A percentile compares a stretch with the other conserved stretches of the same genome.
These are phyloP conservation scores for Nasonia vitripennis DNA, from an alignment of 1,140 invertebrate species.

Conservation along the genomic window DNA sequence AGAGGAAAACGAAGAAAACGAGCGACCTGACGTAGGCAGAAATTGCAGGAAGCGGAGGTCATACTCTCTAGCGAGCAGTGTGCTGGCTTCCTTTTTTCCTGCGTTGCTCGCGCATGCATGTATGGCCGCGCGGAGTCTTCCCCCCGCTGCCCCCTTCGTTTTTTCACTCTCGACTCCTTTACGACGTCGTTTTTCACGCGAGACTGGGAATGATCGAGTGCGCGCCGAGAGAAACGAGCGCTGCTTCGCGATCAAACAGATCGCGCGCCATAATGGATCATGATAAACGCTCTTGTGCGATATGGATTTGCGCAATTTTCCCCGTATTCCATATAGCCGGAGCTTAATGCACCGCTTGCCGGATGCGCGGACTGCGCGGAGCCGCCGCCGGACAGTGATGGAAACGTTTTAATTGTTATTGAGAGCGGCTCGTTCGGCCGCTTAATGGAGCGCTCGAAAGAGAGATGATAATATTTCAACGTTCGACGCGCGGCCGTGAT, in stretches of 20 bases:
- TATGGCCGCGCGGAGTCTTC: neutral
- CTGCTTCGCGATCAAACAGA: slow-evolving; percentile 32
- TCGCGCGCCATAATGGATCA: slow-evolving; percentile 35
- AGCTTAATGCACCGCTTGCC: neutral
- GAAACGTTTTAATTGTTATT: slow-evolving; percentile 32
- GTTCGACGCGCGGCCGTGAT: neutral
- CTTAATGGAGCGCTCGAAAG: neutral
- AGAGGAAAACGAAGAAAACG: slow-evolving; percentile 12
- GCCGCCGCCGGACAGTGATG: neutral
- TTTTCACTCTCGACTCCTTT: slow-evolving; percentile 5
- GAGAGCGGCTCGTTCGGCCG: neutral
- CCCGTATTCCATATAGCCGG: neutral
- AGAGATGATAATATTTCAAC: slow-evolving; percentile 1
- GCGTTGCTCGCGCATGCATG: neutral
- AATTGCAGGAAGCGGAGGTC: slow-evolving; percentile 16
- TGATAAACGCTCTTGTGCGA: slow-evolving; percentile 14
- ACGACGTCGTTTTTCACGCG: slow-evolving; percentile 23
- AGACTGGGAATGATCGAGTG: slow-evolving; percentile 36
- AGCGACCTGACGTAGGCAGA: slow-evolving; percentile 3
- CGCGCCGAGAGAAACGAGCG: slow-evolving; percentile 7
- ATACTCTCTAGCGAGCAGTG: neutral
- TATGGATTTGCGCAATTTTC: slow-evolving; percentile 32
- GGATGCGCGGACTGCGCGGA: too few relatives aligned
- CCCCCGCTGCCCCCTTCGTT: neutral
- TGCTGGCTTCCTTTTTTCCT: neutral